Conservation (phyloP, 2,888 invertebrate genomes). For the Eupithecia inturbata region DNA sequence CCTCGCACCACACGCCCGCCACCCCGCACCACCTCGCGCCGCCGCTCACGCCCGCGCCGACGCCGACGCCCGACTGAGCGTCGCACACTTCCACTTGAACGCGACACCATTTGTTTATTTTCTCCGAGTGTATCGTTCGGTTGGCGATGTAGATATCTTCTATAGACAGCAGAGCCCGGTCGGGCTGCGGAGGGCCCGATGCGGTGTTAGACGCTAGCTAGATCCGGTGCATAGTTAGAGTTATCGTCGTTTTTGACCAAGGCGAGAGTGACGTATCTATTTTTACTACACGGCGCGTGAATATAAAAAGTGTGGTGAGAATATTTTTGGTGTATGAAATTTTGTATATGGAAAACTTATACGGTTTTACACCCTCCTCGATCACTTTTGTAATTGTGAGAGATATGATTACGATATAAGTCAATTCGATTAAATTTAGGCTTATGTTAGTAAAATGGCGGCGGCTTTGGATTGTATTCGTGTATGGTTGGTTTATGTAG, state of each 20-base stretch:
- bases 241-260: conserved; percentile 56
- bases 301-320: conserved; percentile 58
- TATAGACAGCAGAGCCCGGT: conserved; percentile 20
- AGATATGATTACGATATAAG: conserved; percentile 66
- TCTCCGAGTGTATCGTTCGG: conserved; percentile 28
- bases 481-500: conserved; percentile 45
- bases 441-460: conserved; percentile 43
- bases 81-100: conserved; percentile 17
- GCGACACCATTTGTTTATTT: conserved; percentile 37
- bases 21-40: conserved; percentile 41
- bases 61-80: conserved; percentile 51
- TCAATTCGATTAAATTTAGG: conserved; percentile 63
- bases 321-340: conserved; percentile 78
- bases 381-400: conserved; percentile 81
- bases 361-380: conserved; percentile 74
- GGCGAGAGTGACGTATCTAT: conserved; percentile 64
- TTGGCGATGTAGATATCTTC: conserved; percentile 33
- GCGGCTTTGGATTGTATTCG: conserved; percentile 46
- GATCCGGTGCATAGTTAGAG: conserved; percentile 48
- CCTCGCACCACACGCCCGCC: conserved; percentile 58
- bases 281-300: conserved; percentile 69
- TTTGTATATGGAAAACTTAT: conserved; percentile 72
- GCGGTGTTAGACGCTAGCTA: conserved; percentile 61
- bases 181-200: conserved; percentile 14
- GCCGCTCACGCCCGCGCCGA: conserved; percentile 43